Evolutionary conservation across 2,113 vertebrate genomes (phyloP).

Genomic region (Sminthopsis crassicaudata): DNA sequence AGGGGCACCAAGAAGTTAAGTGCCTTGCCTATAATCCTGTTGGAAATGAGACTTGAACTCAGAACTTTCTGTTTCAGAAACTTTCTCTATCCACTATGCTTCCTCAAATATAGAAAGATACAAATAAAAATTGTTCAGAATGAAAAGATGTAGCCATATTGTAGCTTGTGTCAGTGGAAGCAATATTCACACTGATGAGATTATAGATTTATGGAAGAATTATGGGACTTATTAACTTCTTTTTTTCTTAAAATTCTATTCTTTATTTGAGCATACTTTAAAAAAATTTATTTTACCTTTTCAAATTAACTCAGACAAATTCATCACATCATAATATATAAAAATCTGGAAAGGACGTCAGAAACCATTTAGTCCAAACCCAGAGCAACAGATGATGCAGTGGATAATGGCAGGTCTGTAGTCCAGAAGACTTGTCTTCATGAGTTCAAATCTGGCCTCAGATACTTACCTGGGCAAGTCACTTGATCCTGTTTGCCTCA

Average conservation of each 20-base stretch:
- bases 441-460: background rate
- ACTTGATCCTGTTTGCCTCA: too few species aligned
- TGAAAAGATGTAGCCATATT: background rate
- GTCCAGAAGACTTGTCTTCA: background rate
- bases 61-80: background rate
- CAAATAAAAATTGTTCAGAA: background rate
- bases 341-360: too few species aligned
- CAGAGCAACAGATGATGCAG: background rate
- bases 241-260: too few species aligned
- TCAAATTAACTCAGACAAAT: too few species aligned
- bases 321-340: too few species aligned
- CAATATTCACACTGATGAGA: background rate
- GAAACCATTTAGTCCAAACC: too few species aligned
- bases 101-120: background rate
- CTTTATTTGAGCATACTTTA: too few species aligned
- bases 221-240: too few species aligned
- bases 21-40: background rate
- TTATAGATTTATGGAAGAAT: background rate
- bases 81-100: background rate
- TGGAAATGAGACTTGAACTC: background rate
- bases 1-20: background rate
- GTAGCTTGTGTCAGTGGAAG: background rate
- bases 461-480: too few species aligned
- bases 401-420: background rate
- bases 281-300: too few species aligned